phyloP scores from a whole-genome alignment of 2,888 invertebrate genomes.

The Calliopum simillimum region DNA sequence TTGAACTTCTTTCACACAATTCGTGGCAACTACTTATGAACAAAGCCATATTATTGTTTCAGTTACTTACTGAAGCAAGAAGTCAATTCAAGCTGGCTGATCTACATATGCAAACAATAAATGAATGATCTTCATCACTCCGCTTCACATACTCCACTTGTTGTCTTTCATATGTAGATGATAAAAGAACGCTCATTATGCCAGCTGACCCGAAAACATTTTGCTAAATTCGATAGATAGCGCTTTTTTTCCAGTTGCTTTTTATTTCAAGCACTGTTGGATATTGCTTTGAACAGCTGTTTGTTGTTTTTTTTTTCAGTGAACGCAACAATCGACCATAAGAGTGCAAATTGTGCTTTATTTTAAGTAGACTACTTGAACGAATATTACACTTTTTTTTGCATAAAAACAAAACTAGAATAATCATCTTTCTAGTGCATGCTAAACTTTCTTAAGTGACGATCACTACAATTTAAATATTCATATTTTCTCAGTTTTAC shows the following conservation, averaged over 20 bases:
- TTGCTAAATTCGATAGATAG: background rate
- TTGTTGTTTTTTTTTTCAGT: background rate
- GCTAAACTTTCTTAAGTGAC: slow-evolving; percentile 21
- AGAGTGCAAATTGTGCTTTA: slow-evolving; percentile 2
- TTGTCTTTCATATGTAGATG: slow-evolving; percentile 3
- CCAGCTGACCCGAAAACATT: slow-evolving; percentile 22
- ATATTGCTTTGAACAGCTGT: background rate
- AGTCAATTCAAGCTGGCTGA: slow-evolving; percentile 11
- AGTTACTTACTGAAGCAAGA: background rate
- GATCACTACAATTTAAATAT: slow-evolving; percentile 14
- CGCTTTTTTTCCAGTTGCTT: background rate
- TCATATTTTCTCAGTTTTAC: background rate
- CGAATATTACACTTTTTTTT: background rate
- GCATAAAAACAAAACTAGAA: background rate
- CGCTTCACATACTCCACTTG: slow-evolving; percentile 1
- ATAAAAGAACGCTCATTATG: slow-evolving; percentile 13
- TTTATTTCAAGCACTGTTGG: background rate
- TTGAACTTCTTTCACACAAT: too few relatives aligned
- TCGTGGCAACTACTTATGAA: too few relatives aligned
- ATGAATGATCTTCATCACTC: too few relatives aligned
- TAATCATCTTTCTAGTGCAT: slow-evolving; percentile 1
- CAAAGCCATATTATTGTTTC: too few relatives aligned
- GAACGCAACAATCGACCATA: slow-evolving; percentile 3
- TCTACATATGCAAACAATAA: slow-evolving; percentile 29
- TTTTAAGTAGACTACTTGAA: background rate